Percentiles rank a stretch among this genome's conserved stretches.
Conservation (phyloP, 2,888 invertebrate genomes). For the Zonitis immaculata region DNA sequence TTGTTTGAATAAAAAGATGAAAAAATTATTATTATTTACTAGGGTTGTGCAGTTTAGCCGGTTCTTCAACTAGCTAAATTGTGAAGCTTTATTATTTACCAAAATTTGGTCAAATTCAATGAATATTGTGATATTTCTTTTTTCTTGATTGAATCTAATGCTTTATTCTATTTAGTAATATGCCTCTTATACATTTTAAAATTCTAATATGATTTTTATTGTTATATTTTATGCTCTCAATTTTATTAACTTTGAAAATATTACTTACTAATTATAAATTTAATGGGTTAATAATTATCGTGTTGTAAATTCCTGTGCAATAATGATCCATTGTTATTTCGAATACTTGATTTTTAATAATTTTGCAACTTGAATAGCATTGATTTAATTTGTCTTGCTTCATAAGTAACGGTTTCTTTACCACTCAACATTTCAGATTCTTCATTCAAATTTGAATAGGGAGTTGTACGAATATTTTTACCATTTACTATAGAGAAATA, state of each 20-base stretch:
- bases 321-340: not conserved
- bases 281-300: not conserved
- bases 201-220: too few species aligned
- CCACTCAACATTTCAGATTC: constrained; percentile 60
- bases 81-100: too few species aligned
- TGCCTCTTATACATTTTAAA: too few species aligned
- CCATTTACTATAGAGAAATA: constrained; percentile 71
- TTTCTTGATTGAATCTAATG: constrained; percentile 2
- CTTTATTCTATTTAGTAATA: too few species aligned
- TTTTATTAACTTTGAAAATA: not conserved
- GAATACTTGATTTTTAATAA: too few species aligned
- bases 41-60: too few species aligned
- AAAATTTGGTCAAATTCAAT: too few species aligned
- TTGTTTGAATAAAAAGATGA: constrained; percentile 42
- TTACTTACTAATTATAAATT: not conserved
- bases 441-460: constrained; percentile 75
- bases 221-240: too few species aligned
- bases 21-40: too few species aligned
- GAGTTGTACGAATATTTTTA: constrained; percentile 73
- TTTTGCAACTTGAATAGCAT: constrained; percentile 66
- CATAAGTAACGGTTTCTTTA: constrained; percentile 87
- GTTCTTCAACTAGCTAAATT: too few species aligned
- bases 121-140: constrained; percentile 17
- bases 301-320: too few species aligned
- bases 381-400: constrained; percentile 78